Base-by-base conservation (phyloP, 1,140 invertebrate genomes). In the Himalopsyche phryganea region DNA sequence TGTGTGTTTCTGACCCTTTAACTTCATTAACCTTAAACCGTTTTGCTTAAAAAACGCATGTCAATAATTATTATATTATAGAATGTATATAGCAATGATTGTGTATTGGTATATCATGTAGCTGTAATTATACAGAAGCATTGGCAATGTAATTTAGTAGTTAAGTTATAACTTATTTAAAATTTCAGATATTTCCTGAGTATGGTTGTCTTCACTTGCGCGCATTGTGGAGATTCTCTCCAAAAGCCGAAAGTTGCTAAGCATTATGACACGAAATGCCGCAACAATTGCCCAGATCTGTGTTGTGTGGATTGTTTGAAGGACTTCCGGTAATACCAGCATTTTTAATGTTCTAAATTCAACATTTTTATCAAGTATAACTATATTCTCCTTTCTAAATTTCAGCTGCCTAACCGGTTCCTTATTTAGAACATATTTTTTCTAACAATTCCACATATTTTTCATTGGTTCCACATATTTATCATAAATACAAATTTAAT, bases 121-220 rank as follows among this genome's bases (percentile, higher is more conserved):
- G 4, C 11, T 40, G 38, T 40, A 13, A 40, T 40, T 11, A 11
- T 6, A 5, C n/a, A 40, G 4, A 5, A 13, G 15, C 5, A 13
- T 11, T 6, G 4, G 3, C 15, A 13, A 40, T 40, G 15, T 15
- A n/a, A n/a, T n/a, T n/a, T n/a, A n/a, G n/a, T n/a, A n/a, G n/a
- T n/a, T n/a, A n/a, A n/a, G n/a, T n/a, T n/a, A n/a, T n/a, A n/a
- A n/a, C n/a, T n/a, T n/a, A n/a, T n/a, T n/a, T n/a, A n/a, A n/a
- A n/a, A 2, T 45, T 45, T 6, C 42, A 18, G 23, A 17, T 50
- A 1, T 42, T 54, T 56, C 11, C 6, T 18, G 40, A 63, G 32
- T 66, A 96, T 96, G 93, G 92, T 96, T 32, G 88, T 93, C 18
- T 97, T 97, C 71, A 92, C 89, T 11, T 98, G 94, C 71, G 89